phyloP scores from a whole-genome alignment of 2,113 vertebrate species.

The Platanista minor region DNA sequence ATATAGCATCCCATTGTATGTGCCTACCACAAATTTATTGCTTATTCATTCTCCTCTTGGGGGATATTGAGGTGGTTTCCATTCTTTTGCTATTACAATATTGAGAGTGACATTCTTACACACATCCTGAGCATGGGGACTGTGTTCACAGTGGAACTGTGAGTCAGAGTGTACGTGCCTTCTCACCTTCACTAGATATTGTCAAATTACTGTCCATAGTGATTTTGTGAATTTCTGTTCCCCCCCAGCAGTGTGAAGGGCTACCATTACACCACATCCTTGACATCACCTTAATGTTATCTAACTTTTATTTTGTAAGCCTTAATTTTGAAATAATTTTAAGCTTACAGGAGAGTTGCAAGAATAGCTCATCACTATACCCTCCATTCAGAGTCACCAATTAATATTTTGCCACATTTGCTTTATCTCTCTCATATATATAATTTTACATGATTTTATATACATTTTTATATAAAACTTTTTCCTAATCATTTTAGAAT shows the following conservation, averaged over 20 bases:
- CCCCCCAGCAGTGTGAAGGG: neutral
- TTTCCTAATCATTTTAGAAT: slow-evolving; percentile 2
- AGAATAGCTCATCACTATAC: neutral
- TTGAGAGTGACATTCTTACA: neutral
- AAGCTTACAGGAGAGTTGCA: neutral
- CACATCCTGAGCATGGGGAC: neutral
- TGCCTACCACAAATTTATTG: neutral
- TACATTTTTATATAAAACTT: neutral
- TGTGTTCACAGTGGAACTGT: neutral
- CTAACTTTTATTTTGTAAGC: neutral
- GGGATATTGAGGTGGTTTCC: neutral
- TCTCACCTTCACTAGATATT: neutral
- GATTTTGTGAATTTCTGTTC: neutral
- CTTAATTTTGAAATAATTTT: neutral
- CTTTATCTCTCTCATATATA: neutral
- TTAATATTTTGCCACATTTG: neutral
- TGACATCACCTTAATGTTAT: neutral
- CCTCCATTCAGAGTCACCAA: neutral
- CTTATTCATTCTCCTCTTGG: neutral
- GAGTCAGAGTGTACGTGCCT: neutral
- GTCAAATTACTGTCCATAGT: neutral
- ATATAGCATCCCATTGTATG: neutral
- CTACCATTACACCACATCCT: neutral
- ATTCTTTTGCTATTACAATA: neutral
- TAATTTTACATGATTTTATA: neutral